Evolutionary conservation across 2,797 vertebrate genomes (phyloP).

Genomic region (Alosa sapidissima): DNA sequence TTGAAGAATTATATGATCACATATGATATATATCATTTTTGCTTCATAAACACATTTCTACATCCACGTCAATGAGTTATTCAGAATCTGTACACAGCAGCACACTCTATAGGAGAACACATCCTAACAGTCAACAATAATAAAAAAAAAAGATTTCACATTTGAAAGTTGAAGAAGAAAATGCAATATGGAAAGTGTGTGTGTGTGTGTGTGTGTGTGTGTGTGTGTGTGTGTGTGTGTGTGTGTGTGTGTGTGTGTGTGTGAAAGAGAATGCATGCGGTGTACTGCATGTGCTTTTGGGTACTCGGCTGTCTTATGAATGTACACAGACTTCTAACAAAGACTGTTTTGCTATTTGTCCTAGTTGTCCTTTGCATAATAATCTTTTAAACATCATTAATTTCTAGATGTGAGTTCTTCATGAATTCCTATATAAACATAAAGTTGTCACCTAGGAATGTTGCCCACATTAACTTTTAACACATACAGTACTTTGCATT

Average conservation of each 20-base stretch:
- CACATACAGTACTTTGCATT: background rate
- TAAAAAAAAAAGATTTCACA: background rate
- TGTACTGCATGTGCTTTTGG: background rate
- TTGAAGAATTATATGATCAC: background rate
- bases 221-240: background rate
- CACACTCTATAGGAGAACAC: background rate
- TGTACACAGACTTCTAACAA: background rate
- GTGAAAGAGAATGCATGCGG: background rate
- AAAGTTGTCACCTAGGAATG: background rate
- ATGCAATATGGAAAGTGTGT: background rate
- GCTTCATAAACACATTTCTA: background rate
- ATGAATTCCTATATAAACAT: background rate
- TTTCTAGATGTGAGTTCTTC: background rate
- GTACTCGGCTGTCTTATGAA: background rate
- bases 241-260: background rate
- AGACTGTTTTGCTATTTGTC: background rate
- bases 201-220: background rate
- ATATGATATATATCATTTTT: background rate
- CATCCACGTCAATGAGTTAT: background rate
- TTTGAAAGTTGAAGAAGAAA: constrained; percentile 2
- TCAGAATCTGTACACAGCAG: background rate
- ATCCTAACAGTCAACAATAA: background rate
- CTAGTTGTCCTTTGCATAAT: background rate
- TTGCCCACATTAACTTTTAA: background rate
- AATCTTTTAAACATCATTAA: background rate